Conservation (phyloP, 2,888 invertebrate species). For the Scaptomyza caliginosa region DNA sequence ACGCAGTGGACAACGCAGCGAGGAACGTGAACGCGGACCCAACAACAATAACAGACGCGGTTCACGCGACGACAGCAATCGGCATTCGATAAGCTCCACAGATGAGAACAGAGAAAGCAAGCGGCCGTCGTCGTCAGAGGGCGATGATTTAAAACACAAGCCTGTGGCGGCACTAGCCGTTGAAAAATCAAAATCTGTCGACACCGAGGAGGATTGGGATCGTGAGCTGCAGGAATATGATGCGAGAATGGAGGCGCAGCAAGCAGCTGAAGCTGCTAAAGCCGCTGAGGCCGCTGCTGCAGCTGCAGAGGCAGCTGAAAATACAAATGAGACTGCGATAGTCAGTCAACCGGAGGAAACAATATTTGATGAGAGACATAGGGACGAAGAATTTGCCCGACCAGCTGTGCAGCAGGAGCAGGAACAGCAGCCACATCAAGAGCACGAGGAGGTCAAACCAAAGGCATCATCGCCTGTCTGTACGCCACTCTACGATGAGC, state of each 20-base stretch:
- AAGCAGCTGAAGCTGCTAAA: conserved; percentile 37
- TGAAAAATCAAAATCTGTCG: conserved; percentile 41
- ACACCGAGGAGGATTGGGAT: conserved; percentile 84
- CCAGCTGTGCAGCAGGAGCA: conserved; percentile 36
- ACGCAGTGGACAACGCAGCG: conserved; percentile 57
- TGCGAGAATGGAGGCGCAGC: conserved; percentile 63
- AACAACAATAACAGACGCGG: conserved; percentile 56
- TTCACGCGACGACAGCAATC: conserved; percentile 64
- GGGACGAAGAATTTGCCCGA: conserved; percentile 30
- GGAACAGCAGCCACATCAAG: not conserved
- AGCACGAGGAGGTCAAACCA: conserved; percentile 16
- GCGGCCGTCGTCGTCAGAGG: conserved; percentile 18
- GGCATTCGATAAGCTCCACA: conserved; percentile 60
- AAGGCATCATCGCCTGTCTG: conserved; percentile 61
- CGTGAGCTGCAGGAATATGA: conserved; percentile 81
- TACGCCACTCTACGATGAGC: conserved; percentile 81
- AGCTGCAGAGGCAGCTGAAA: not conserved
- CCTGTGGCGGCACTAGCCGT: conserved; percentile 15
- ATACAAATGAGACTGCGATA: not conserved
- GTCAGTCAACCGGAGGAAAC: not conserved
- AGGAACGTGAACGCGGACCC: conserved; percentile 61
- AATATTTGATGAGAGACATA: not conserved
- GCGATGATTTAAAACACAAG: conserved; percentile 34
- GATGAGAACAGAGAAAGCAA: conserved; percentile 52
- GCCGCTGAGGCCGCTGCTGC: conserved; percentile 23